Conservation (phyloP, 2,888 invertebrate species). For the Andrena camellia region DNA sequence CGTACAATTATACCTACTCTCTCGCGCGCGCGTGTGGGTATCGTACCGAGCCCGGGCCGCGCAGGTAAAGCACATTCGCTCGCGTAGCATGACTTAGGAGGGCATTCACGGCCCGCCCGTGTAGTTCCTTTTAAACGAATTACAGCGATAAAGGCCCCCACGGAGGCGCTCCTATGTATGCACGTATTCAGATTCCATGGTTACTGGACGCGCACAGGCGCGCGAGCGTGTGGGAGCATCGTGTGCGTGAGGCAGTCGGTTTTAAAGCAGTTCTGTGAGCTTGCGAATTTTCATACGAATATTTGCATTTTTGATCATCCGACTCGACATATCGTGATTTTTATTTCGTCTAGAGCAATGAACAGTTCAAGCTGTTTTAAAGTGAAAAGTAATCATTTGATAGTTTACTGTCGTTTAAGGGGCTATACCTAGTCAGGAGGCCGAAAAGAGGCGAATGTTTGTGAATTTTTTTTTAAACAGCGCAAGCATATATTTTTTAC, state of each 20-base stretch:
- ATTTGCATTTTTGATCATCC: neutral
- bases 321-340: neutral
- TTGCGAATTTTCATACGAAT: neutral
- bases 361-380: too few relatives aligned
- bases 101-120: constrained; percentile 69
- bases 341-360: neutral
- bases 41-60: constrained; percentile 36
- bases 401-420: too few relatives aligned
- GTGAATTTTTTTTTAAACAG: too few relatives aligned
- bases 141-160: constrained; percentile 77
- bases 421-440: too few relatives aligned
- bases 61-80: constrained; percentile 70
- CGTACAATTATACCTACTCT: constrained; percentile 53
- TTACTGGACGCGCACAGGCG: neutral
- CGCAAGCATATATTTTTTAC: too few relatives aligned
- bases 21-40: constrained; percentile 51
- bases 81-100: constrained; percentile 79
- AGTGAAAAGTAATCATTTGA: neutral
- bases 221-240: neutral
- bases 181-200: constrained; percentile 42
- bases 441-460: too few relatives aligned
- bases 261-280: neutral
- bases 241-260: neutral
- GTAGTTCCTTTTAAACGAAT: constrained; percentile 80
- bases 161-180: constrained; percentile 52